These are phyloP conservation scores for Ommatoiulus sabulosus DNA, from an alignment of 2,888 invertebrate genomes.

Conservation along the genomic window DNA sequence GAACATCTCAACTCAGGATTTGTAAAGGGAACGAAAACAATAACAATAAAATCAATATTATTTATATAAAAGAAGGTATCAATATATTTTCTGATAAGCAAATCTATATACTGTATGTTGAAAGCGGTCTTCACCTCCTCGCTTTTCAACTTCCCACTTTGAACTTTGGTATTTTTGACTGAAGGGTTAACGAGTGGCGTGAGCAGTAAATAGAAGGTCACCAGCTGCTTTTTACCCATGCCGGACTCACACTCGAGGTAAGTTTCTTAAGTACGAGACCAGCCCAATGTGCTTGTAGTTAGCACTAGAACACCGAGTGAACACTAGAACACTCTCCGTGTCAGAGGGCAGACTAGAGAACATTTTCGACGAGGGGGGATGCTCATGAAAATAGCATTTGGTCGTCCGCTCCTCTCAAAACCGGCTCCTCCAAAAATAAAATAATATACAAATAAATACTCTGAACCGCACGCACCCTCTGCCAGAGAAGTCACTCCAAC, in stretches of 20 bases:
- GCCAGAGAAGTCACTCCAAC: neutral
- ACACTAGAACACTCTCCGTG: too few species aligned
- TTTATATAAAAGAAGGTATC: neutral
- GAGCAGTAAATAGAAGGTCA: neutral
- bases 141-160: neutral
- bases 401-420: conserved; percentile 14
- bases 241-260: neutral
- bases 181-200: neutral
- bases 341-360: conserved; percentile 28
- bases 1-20: too few species aligned
- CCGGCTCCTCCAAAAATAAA: conserved; percentile 15
- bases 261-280: neutral
- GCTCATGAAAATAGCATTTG: neutral
- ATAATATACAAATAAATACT: conserved; percentile 18
- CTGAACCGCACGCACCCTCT: neutral
- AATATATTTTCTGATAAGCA: conserved; percentile 9
- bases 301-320: neutral
- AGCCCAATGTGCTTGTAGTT: neutral
- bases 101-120: neutral
- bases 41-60: neutral
- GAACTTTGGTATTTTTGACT: conserved; percentile 9
- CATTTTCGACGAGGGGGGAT: neutral
- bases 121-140: neutral
- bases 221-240: neutral
- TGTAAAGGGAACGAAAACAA: neutral